phyloP scores from a whole-genome alignment of 2,888 invertebrate species.

The Cotesia congregata region DNA sequence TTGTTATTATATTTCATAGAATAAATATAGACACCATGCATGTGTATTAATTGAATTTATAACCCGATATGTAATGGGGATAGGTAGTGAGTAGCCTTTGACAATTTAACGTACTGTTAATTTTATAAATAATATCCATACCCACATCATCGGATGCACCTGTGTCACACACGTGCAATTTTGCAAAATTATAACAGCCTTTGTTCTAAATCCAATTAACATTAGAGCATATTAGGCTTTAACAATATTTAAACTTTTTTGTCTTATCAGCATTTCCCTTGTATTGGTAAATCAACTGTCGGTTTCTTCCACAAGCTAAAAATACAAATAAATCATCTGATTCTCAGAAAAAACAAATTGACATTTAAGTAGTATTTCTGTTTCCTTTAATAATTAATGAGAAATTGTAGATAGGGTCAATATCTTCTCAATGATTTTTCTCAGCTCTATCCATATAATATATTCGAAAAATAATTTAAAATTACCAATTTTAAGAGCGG shows the following conservation, averaged over 20 bases:
- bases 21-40: neutral
- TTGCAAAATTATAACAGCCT: constrained; percentile 8
- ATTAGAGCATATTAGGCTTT: neutral
- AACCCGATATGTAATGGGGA: neutral
- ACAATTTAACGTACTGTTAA: neutral
- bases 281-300: neutral
- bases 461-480: neutral
- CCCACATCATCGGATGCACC: constrained; percentile 30
- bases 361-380: too few species aligned
- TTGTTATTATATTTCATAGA: neutral
- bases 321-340: too few species aligned
- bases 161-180: constrained; percentile 46
- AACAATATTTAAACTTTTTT: neutral
- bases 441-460: too few species aligned
- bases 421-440: too few species aligned
- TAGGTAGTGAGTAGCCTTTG: neutral
- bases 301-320: neutral
- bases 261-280: neutral
- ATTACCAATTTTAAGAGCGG: neutral
- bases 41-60: neutral
- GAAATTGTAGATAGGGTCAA: too few species aligned
- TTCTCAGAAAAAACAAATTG: too few species aligned
- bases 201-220: neutral
- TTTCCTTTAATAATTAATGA: too few species aligned
- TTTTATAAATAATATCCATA: neutral